Conservation (phyloP, 2,888 invertebrate genomes). For the Torymus tubicola region DNA sequence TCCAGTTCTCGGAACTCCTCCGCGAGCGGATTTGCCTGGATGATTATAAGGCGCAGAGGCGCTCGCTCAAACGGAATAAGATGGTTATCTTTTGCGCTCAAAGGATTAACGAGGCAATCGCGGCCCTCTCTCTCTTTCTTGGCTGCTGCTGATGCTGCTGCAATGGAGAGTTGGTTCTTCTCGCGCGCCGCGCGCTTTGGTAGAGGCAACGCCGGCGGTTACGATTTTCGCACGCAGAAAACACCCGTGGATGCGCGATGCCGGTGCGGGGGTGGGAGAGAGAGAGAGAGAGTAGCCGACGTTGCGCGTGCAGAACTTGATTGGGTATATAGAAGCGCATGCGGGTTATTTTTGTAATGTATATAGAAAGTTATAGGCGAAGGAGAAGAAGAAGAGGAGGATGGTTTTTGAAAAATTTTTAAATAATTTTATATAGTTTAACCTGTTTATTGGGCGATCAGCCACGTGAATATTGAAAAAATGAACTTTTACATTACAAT, state of each 20-base stretch:
- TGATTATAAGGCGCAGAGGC: slow-evolving; percentile 70
- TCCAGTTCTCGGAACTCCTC: slow-evolving; percentile 78
- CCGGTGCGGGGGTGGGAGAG: not conserved
- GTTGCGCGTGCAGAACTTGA: too few relatives aligned
- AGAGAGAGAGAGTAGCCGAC: not conserved
- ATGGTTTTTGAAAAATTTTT: too few relatives aligned
- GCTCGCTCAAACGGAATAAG: slow-evolving; percentile 62
- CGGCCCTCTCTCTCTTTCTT: slow-evolving; percentile 45
- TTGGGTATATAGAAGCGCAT: too few relatives aligned
- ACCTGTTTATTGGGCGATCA: too few relatives aligned
- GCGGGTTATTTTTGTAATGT: too few relatives aligned
- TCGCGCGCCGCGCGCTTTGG: slow-evolving; percentile 22
- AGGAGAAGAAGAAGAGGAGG: too few relatives aligned
- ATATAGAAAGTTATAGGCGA: too few relatives aligned
- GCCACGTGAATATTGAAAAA: too few relatives aligned
- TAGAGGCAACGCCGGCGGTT: slow-evolving; percentile 40
- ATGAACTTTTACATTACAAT: too few relatives aligned
- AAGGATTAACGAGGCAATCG: slow-evolving; percentile 59
- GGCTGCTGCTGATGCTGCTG: not conserved
- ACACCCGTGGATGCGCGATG: slow-evolving; percentile 9
- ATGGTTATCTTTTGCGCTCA: slow-evolving; percentile 65
- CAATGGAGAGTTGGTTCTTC: too few relatives aligned
- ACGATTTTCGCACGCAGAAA: slow-evolving; percentile 53
- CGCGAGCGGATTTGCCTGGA: slow-evolving; percentile 78
- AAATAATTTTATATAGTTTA: too few relatives aligned